phyloP scores from a whole-genome alignment of 2,888 invertebrate genomes.

The Drosophila borborema region DNA sequence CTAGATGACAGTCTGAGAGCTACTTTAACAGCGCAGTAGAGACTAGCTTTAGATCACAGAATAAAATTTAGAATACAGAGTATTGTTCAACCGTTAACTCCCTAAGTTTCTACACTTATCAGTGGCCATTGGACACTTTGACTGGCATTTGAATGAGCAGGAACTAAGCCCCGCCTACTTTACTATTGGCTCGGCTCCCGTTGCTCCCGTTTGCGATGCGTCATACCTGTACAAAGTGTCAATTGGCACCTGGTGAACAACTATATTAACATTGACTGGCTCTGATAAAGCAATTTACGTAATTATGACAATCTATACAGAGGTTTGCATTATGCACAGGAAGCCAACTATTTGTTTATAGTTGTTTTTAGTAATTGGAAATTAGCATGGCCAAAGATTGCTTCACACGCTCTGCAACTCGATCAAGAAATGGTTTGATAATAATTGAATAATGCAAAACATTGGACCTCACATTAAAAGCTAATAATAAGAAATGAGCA shows the following conservation, averaged over 20 bases:
- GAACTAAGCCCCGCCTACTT: constrained; percentile 13
- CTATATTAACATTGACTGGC: constrained; percentile 1
- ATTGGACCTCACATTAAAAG: constrained; percentile 33
- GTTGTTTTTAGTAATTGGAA: constrained; percentile 19
- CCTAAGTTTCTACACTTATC: not conserved
- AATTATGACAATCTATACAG: constrained; percentile 51
- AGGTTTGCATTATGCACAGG: constrained; percentile 11
- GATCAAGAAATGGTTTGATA: constrained; percentile 2
- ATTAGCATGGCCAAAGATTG: constrained; percentile 32
- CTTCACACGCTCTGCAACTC: not conserved
- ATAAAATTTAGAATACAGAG: too few relatives aligned
- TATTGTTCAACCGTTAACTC: constrained; percentile 1
- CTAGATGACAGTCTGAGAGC: not conserved
- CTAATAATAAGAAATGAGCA: constrained; percentile 72
- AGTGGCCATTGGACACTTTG: constrained; percentile 5
- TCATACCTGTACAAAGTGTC: constrained; percentile 17
- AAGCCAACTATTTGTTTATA: constrained; percentile 35
- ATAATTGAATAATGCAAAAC: constrained; percentile 35
- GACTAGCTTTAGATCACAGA: too few relatives aligned
- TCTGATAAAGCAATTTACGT: constrained; percentile 61
- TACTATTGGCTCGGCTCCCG: not conserved
- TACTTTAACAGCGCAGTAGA: not conserved
- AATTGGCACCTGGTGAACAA: not conserved
- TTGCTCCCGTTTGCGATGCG: constrained; percentile 9
- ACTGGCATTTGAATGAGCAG: constrained; percentile 33